These are phyloP conservation scores for Taurulus bubalis DNA, from an alignment of 2,113 vertebrate genomes.

Conservation along the genomic window DNA sequence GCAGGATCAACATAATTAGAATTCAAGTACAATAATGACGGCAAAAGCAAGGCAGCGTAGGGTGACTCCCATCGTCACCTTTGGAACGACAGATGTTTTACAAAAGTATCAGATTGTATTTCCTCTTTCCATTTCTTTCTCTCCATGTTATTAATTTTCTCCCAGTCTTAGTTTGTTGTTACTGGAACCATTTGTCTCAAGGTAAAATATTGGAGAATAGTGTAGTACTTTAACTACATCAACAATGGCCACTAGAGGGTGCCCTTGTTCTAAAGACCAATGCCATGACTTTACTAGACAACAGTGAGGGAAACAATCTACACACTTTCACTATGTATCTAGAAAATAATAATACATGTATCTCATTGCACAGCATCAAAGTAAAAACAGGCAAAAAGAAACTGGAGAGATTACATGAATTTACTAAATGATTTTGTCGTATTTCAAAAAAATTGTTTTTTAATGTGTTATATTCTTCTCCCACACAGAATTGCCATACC, in stretches of 20 bases:
- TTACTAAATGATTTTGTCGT: too few relatives aligned
- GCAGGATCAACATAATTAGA: slow-evolving; percentile 28
- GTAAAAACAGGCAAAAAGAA: too few relatives aligned
- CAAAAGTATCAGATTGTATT: neutral
- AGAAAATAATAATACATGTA: neutral
- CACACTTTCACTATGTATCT: neutral
- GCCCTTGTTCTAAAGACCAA: slow-evolving; percentile 9
- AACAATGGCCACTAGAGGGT: slow-evolving; percentile 49
- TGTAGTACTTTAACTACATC: neutral
- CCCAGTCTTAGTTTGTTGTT: neutral
- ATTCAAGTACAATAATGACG: neutral
- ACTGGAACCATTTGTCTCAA: neutral
- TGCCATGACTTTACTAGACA: neutral
- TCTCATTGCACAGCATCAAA: too few relatives aligned
- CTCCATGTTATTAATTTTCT: neutral
- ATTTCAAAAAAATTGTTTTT: too few relatives aligned
- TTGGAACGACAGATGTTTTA: neutral
- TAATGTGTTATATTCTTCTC: neutral
- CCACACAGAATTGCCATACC: neutral
- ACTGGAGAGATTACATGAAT: too few relatives aligned
- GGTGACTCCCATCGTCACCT: too few relatives aligned
- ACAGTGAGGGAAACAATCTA: neutral
- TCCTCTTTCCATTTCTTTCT: neutral
- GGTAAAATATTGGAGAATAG: neutral
- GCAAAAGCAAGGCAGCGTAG: neutral